A percentile compares a stretch with the other conserved stretches of the same genome.
Evolutionary conservation across 2,888 invertebrate genomes (phyloP).

Genomic region (Scaptomyza tumidula): DNA sequence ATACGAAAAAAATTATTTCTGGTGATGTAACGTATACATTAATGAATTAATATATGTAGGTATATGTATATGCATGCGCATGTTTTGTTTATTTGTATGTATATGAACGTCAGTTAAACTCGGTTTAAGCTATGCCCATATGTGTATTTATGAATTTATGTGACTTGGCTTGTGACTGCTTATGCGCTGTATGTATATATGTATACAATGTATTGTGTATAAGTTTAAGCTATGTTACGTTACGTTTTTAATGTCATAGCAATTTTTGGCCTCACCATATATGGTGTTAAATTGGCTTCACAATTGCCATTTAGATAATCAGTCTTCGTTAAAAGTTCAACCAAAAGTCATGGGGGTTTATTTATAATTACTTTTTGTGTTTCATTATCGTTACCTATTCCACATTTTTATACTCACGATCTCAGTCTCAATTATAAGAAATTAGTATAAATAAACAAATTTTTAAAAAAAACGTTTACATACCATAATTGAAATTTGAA

Average conservation of each 20-base stretch:
- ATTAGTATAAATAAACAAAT: conserved; percentile 40
- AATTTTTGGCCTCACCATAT: conserved; percentile 76
- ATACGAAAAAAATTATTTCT: conserved; percentile 26
- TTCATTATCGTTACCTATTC: conserved; percentile 46
- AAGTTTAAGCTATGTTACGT: conserved; percentile 70
- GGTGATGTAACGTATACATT: conserved; percentile 34
- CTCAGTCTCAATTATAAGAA: conserved; percentile 80
- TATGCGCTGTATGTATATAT: conserved; percentile 28
- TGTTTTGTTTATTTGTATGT: conserved; percentile 23
- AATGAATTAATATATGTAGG: not conserved
- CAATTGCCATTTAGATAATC: conserved; percentile 80
- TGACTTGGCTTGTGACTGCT: conserved; percentile 38
- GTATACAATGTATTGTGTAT: conserved; percentile 39
- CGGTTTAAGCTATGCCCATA: conserved; percentile 74
- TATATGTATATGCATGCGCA: conserved; percentile 7
- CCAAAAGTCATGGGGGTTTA: conserved; percentile 80
- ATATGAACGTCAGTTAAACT: conserved; percentile 65
- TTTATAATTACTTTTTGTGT: conserved; percentile 54
- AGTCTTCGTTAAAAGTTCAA: conserved; percentile 81
- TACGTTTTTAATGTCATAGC: conserved; percentile 75
- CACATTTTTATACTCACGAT: conserved; percentile 67
- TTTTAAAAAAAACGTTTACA: conserved; percentile 28
- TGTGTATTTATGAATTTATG: conserved; percentile 51
- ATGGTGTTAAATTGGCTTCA: conserved; percentile 75
- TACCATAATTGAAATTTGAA: conserved; percentile 41